Evolutionary conservation across 2,888 invertebrate species (phyloP), one percentile per base, ranked within the genome.

Genomic region (Hipparchia sbordonii): DNA sequence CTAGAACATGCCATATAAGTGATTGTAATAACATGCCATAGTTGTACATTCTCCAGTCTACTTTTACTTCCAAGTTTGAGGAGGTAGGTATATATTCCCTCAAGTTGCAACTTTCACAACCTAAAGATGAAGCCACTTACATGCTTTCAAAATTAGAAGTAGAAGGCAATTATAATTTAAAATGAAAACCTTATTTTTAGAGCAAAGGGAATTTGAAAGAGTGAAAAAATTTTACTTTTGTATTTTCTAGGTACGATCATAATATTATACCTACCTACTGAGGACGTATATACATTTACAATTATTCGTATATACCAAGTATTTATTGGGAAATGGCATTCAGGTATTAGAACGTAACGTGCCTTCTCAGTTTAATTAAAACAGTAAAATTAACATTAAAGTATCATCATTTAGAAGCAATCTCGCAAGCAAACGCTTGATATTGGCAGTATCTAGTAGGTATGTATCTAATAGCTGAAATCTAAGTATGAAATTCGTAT

Each of bases 361-460:
- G 33, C 33, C 10, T 60, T 39, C 6, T 39, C 39, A 60, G 12
- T 60, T 10, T 45, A 57, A 60, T 10, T 45, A 57, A 60, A 60
- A 45, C 60, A 60, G 12, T 60, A 45, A 60, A 60, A 60, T 60
- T 60, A 60, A 39, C 60, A 60, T 60, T 45, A 60, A 12, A 39
- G 39, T 60, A 60, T 39, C 60, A 45, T 60, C 60, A 45, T 60
- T 60, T 60, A 10, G 60, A 12, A 39, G 60, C 5, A 60, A 60
- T 60, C 2, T 45, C 60, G 60, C 39, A 60, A 60, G 12, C 39
- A 6, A 39, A 39, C 23, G 23, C 23, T 23, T 23, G 23, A 23
- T 23, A 23, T 23, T 23, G 23, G 23, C 23, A 23, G 23, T 23
- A 23, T 23, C 23, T 23, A 23, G 23, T 23, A 23, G 23, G 23